Conservation (phyloP, 2,113 vertebrate genomes). For the Aleadryas rufinucha region DNA sequence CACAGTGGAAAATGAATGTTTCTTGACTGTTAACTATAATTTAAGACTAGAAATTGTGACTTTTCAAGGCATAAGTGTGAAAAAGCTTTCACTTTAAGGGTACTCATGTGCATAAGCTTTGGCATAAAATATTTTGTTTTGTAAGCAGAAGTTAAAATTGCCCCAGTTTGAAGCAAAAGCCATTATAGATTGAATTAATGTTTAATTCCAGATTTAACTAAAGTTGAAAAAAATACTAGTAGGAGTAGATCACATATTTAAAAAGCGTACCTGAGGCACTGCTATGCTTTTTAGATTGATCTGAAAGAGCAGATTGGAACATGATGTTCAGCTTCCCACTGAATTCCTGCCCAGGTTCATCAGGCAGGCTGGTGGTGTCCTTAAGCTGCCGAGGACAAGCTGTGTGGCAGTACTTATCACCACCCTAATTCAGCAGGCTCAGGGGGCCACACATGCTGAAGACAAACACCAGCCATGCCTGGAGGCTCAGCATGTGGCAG, state of each 20-base stretch:
- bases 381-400: not conserved
- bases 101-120: not conserved
- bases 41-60: constrained; percentile 34
- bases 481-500: fast-evolving
- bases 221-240: not conserved
- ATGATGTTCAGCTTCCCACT: not conserved
- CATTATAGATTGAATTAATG: constrained; percentile 31
- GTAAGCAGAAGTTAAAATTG: constrained; percentile 48
- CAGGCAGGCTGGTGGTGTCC: not conserved
- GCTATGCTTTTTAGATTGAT: not conserved
- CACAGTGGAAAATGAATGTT: constrained; percentile 20
- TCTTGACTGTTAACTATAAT: constrained; percentile 44
- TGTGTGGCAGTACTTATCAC: fast-evolving
- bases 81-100: constrained; percentile 36
- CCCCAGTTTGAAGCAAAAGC: constrained; percentile 18
- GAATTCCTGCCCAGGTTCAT: not conserved
- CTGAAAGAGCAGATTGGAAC: not conserved
- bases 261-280: not conserved
- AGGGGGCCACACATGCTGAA: fast-evolving
- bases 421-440: fast-evolving
- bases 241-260: not conserved
- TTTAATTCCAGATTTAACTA: constrained; percentile 17
- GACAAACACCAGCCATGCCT: fast-evolving
- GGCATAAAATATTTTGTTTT: constrained; percentile 52
- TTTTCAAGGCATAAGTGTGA: constrained; percentile 48